Evolutionary conservation across 2,113 vertebrate genomes (phyloP), one percentile per base, ranked within the genome.

Genomic region (Ornithorhynchus anatinus): DNA sequence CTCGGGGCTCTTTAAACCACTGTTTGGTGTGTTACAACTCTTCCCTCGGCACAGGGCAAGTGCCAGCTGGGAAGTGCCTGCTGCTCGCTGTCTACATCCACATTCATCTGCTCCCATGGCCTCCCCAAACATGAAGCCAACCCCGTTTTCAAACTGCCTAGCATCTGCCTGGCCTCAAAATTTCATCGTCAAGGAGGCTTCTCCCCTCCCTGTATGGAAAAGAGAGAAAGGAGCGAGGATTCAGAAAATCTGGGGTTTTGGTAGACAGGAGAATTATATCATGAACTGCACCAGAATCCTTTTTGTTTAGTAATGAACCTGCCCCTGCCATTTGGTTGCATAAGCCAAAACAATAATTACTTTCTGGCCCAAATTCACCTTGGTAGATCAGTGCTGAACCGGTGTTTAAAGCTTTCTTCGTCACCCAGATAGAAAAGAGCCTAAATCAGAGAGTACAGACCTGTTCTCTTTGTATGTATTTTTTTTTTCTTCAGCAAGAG

Each of bases 221-320:
- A 77, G 65, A 68, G 62, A 59, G 32, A n/a, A n/a, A n/a, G n/a
- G n/a, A n/a, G n/a, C n/a, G n/a, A n/a, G 63, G 74, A 60, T 8
- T 23, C 12, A 13, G 11, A 12, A 11, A 19, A 58, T 27, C 6
- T 75, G 61, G 35, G 51, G 47, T 0, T 6, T 5, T 51, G 85
- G 54, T 51, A 69, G 66, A 77, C 82, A 67, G 66, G 25, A 72
- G 53, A 44, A 36, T 85, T 87, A 85, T 77, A 84, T 87, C 83
- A 87, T 85, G 85, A 87, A 85, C 77, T 77, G 85, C 72, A 80
- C 80, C 82, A 60, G 69, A 64, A 56, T 60, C 82, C 72, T 77
- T 80, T 77, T 29, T 3, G 72, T 79, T 62, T 59, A 79, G 62
- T 63, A 74, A 32, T 0, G 59, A 61, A 22, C 69, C 50, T 59